These are phyloP conservation scores for Hipparchia sbordonii DNA, from an alignment of 2,888 invertebrate species.

Conservation along the genomic window DNA sequence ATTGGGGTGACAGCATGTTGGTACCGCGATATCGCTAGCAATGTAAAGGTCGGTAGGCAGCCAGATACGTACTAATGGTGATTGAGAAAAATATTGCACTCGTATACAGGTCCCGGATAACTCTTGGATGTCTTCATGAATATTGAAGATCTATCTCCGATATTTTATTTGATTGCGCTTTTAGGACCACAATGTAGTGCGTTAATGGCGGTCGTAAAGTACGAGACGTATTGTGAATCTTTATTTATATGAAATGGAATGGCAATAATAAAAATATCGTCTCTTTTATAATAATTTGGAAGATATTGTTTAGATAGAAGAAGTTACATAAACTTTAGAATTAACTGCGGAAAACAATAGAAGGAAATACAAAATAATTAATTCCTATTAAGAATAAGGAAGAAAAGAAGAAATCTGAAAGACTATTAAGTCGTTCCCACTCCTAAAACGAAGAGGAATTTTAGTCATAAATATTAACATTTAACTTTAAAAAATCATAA, in stretches of 20 bases:
- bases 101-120: conserved; percentile 65
- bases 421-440: no score
- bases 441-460: no score
- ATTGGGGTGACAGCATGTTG: conserved; percentile 57
- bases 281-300: background rate
- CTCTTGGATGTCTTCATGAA: conserved; percentile 80
- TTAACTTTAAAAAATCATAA: no score
- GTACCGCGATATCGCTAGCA: conserved; percentile 59
- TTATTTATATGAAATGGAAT: conserved; percentile 45
- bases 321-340: no score
- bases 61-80: conserved; percentile 81
- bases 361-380: no score
- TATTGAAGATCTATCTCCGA: conserved; percentile 76
- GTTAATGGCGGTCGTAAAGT: conserved; percentile 64
- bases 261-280: conserved; percentile 31
- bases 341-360: no score
- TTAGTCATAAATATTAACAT: no score
- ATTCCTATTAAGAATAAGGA: no score
- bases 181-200: conserved; percentile 51
- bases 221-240: conserved; percentile 49
- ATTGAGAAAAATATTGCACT: conserved; percentile 81
- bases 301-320: background rate
- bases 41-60: conserved; percentile 73
- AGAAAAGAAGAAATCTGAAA: no score
- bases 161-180: conserved; percentile 72